Evolutionary conservation across 2,888 invertebrate genomes (phyloP).

Genomic region (Eupsilia transversa): DNA sequence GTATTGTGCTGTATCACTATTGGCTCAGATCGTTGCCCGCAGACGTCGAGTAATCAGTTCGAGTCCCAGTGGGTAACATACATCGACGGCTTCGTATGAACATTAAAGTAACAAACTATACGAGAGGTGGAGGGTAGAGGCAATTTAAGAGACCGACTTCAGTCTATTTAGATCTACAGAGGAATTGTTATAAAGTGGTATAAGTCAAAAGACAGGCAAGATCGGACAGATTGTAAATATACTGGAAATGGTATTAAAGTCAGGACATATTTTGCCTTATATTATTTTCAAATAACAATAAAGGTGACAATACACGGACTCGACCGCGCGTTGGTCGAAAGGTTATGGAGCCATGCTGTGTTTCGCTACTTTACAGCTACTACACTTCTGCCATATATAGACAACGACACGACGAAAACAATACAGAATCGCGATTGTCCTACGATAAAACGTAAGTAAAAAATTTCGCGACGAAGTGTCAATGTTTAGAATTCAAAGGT

Average conservation of each 20-base stretch:
- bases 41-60: constrained; percentile 66
- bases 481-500: too few species aligned
- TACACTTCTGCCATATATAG: constrained; percentile 38
- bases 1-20: constrained; percentile 60
- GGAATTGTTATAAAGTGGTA: constrained; percentile 2
- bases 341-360: constrained; percentile 46
- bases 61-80: constrained; percentile 65
- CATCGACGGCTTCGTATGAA: constrained; percentile 63
- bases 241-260: not conserved
- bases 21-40: constrained; percentile 56
- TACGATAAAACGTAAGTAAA: constrained; percentile 23
- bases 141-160: constrained; percentile 71
- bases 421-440: constrained; percentile 23
- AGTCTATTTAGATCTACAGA: constrained; percentile 75
- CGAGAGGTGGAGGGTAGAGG: constrained; percentile 68
- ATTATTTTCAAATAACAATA: constrained; percentile 30
- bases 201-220: constrained; percentile 24
- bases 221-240: not conserved
- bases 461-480: not conserved
- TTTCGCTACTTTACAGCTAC: constrained; percentile 25
- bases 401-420: constrained; percentile 28
- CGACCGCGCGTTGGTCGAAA: constrained; percentile 12
- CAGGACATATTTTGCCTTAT: not conserved
- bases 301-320: constrained; percentile 21
- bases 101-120: constrained; percentile 71